Evolutionary conservation across 2,797 vertebrate species (phyloP), one percentile per base, ranked within the genome.

Genomic region (Novumbra hubbsi): DNA sequence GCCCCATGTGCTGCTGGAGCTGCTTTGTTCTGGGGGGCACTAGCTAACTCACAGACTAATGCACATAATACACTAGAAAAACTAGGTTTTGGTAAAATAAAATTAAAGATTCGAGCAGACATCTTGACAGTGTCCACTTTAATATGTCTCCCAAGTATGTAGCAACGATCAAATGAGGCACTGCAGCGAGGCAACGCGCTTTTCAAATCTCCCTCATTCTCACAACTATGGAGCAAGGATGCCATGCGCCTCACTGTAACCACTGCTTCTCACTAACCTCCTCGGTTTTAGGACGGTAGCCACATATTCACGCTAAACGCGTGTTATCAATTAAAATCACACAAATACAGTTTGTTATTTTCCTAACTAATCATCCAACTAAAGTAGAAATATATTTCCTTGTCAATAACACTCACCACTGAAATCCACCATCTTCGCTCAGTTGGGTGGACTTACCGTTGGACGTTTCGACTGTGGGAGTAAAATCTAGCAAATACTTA

Each of bases 191-290:
- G 88, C 83, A 81, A 85, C 88, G 84, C 73, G 88, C 90, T 94
- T 95, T 96, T 96, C 95, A 96, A 96, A 96, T 95, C 95, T 96
- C 95, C 94, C 95, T 94, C 95, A 95, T 95, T 95, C 92, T 91
- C 91, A 87, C 92, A 88, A 93, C 91, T 91, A 85, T 86, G 91
- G 89, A 91, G 91, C 88, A 91, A 90, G 88, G 87, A 93, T 91
- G 92, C 95, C 95, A 94, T 94, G 94, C 94, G 94, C 93, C 93
- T 89, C 92, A 85, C 86, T 86, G 86, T 91, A 12, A 45, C 88
- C 91, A 88, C 87, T 91, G 92, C 92, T 93, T 93, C 41, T 90
- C 49, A 91, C 27, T 90, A 88, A 73, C 83, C 84, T 72, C 72
- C 71, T 80, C 80, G 50, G 76, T 21, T 50, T 48, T 38, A 55